Percentiles rank a stretch among this genome's conserved stretches.
These are phyloP conservation scores for Epistrophella euchroma DNA, from an alignment of 2,888 invertebrate species.

Conservation along the genomic window DNA sequence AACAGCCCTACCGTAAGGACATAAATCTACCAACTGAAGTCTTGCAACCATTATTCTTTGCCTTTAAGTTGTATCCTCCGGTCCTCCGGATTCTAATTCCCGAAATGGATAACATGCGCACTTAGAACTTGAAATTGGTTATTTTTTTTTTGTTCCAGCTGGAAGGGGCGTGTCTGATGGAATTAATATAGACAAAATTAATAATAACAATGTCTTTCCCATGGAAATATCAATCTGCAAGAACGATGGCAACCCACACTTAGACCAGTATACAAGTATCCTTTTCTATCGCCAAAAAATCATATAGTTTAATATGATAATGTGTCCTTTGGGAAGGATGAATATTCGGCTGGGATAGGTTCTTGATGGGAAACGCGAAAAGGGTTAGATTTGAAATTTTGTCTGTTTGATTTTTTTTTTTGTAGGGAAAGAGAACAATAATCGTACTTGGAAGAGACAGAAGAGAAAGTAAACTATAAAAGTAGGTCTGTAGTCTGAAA, in stretches of 20 bases:
- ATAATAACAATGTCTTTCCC: constrained; percentile 46
- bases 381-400: constrained; percentile 63
- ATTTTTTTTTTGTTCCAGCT: constrained; percentile 51
- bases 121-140: constrained; percentile 1
- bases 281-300: constrained; percentile 73
- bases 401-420: constrained; percentile 8
- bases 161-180: constrained; percentile 47
- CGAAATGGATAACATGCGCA: constrained; percentile 70
- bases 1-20: constrained; percentile 19
- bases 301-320: constrained; percentile 74
- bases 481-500: constrained; percentile 62
- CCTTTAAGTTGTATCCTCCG: constrained; percentile 11
- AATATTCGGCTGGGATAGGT: constrained; percentile 47
- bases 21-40: constrained; percentile 44
- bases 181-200: constrained; percentile 9
- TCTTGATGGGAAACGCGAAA: constrained; percentile 62
- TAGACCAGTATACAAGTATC: constrained; percentile 57
- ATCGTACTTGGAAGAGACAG: constrained; percentile 43
- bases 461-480: constrained; percentile 66
- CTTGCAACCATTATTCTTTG: constrained; percentile 3
- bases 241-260: constrained; percentile 46
- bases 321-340: constrained; percentile 68
- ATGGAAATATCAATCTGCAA: constrained; percentile 60
- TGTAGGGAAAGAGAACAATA: constrained; percentile 59
- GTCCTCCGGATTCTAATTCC: constrained; percentile 16